A percentile compares a stretch with the other conserved stretches of the same genome.
phyloP scores from a whole-genome alignment of 2,888 invertebrate genomes.

The Drosophila mimetica region DNA sequence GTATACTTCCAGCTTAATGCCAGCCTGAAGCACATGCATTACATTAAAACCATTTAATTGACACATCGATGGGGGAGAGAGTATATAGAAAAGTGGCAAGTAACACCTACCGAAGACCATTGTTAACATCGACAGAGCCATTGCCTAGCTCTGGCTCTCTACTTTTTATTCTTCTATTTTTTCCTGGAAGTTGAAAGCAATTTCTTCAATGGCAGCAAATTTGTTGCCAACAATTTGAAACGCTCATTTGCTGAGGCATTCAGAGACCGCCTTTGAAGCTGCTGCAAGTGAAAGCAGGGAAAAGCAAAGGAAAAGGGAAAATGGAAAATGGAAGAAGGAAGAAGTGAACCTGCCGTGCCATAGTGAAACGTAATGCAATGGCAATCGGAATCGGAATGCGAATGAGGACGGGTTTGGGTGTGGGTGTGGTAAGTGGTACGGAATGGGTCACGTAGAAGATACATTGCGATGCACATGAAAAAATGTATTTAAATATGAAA shows the following conservation, averaged over 20 bases:
- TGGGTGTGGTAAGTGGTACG: conserved; percentile 11
- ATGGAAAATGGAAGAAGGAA: conserved; percentile 24
- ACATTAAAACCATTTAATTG: conserved; percentile 71
- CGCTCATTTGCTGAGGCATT: conserved; percentile 68
- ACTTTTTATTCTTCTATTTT: conserved; percentile 8
- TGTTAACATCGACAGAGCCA: conserved; percentile 20
- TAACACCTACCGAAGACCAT: conserved; percentile 29
- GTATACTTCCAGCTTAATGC: conserved; percentile 50
- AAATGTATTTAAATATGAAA: neutral
- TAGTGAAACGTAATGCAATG: conserved; percentile 60
- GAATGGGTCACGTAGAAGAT: conserved; percentile 42
- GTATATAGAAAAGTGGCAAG: conserved; percentile 27
- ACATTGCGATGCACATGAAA: conserved; percentile 23
- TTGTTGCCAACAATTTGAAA: conserved; percentile 75
- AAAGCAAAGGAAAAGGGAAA: conserved; percentile 20
- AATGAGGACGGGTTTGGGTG: conserved; percentile 17
- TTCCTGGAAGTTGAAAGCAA: conserved; percentile 43
- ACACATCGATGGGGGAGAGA: conserved; percentile 62
- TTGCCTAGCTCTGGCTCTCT: conserved; percentile 31
- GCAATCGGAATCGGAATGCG: conserved; percentile 51
- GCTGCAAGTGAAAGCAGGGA: conserved; percentile 38
- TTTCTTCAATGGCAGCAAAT: conserved; percentile 72
- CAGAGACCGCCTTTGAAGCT: conserved; percentile 65
- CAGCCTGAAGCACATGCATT: conserved; percentile 60
- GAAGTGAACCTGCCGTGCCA: conserved; percentile 21